Base-by-base conservation (phyloP, 2,888 invertebrate species). In the Cephus pulcher region DNA sequence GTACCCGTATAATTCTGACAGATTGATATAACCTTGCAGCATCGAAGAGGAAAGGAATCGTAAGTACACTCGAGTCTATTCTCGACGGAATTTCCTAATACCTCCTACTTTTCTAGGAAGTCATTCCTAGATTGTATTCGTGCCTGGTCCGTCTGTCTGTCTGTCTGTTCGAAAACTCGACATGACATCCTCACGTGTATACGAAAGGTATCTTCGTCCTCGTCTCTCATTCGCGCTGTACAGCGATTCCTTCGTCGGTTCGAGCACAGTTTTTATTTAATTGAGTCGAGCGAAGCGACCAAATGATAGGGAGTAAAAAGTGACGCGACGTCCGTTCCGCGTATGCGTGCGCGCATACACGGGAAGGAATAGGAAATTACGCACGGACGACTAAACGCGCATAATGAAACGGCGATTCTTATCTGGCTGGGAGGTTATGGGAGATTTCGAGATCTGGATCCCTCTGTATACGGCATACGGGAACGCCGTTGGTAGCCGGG, bases 401-500 rank as follows among this genome's bases (percentile, higher is more conserved):
- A 85, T 82, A 84, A 86, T 85, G 84, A 77, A 82, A 84, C 81
- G 82, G 76, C 75, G 83, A 86, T 87, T 80, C 80, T 81, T 82
- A 87, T 88, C 85, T 73, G 33, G n/a, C 70, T 11, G 70, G 74
- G 78, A 35, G 71, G 71, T 71, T 71, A 71, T 32, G 71, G 71
- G 33, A 71, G 71, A 71, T 71, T 71, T 71, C 3, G 71, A 32
- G 71, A 71, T 71, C 71, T 71, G 33, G 32, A 71, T 74, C 12
- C 74, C 11, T 30, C 74, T 12, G 74, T 40, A 37, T 34, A n/a
- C 11, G 35, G 3, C 9, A 30, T 15, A 37, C 68, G 34, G 68
- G 11, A 23, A 23, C 74, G n/a, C 33, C 56, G 23, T 56, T 56
- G 56, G 81, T 81, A 82, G 81, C 80, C 56, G 56, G 23, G 56